phyloP scores from a whole-genome alignment of 2,797 vertebrate genomes.

The Enteromius viviparus region DNA sequence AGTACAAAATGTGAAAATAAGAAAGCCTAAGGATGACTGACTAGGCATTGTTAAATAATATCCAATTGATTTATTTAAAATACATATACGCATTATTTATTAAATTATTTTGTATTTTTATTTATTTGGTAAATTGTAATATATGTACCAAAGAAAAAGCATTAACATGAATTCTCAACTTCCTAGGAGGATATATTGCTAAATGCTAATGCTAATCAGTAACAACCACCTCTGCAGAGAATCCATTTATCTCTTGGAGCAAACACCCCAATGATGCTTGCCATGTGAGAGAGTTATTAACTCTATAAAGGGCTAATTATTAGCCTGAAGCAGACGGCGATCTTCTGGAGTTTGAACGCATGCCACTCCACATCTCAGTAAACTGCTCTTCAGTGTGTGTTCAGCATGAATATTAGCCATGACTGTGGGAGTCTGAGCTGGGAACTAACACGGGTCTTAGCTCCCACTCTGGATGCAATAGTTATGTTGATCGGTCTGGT shows the following conservation, averaged over 20 bases:
- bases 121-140: not conserved
- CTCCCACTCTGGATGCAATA: conserved; percentile 75
- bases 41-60: not conserved
- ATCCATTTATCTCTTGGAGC: not conserved
- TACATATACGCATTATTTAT: not conserved
- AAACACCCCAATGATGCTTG: conserved; percentile 27
- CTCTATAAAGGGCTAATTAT: conserved; percentile 18
- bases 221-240: not conserved
- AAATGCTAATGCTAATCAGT: conserved; percentile 3
- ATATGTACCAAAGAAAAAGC: not conserved
- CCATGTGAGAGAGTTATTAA: conserved; percentile 35
- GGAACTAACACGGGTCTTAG: conserved; percentile 62
- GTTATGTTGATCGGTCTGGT: conserved; percentile 76
- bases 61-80: not conserved
- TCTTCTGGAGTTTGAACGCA: not conserved
- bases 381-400: conserved; percentile 11
- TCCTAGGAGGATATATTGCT: not conserved
- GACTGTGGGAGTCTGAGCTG: conserved; percentile 30
- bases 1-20: not conserved
- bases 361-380: conserved; percentile 38
- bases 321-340: conserved; percentile 29
- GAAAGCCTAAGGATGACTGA: not conserved
- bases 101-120: no score
- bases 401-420: conserved; percentile 53
- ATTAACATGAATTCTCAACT: conserved; percentile 9